Evolutionary conservation across 2,113 vertebrate genomes (phyloP).

Genomic region (Arothron firmamentum): DNA sequence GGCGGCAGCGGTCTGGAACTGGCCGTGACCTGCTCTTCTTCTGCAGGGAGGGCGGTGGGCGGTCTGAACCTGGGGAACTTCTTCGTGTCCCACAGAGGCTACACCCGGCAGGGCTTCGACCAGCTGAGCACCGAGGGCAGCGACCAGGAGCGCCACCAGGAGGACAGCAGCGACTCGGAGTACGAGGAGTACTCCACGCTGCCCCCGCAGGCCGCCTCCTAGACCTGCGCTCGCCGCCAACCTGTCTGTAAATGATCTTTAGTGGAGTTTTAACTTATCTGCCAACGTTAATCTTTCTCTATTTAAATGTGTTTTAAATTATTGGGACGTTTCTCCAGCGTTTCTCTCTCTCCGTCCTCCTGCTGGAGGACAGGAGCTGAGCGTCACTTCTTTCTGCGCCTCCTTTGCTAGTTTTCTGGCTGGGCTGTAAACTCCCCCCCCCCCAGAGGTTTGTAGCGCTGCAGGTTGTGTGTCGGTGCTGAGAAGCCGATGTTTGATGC

Average conservation of each 20-base stretch:
- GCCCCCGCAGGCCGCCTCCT: slow-evolving; percentile 58
- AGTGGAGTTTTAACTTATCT: not conserved
- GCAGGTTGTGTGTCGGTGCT: too few relatives aligned
- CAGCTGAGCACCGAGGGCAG: slow-evolving; percentile 94
- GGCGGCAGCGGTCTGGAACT: too few relatives aligned
- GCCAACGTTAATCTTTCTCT: too few relatives aligned
- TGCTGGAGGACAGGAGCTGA: too few relatives aligned
- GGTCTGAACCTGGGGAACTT: slow-evolving; percentile 94
- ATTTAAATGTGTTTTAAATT: too few relatives aligned
- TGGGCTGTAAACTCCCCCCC: too few relatives aligned
- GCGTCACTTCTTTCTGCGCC: too few relatives aligned
- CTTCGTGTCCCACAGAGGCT: slow-evolving; percentile 89
- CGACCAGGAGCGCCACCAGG: slow-evolving; percentile 91
- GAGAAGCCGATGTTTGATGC: too few relatives aligned
- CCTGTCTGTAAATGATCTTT: slow-evolving; percentile 5
- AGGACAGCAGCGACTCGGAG: slow-evolving; percentile 89
- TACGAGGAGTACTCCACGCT: slow-evolving; percentile 87
- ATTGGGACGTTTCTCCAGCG: too few relatives aligned
- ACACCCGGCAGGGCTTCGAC: slow-evolving; percentile 93
- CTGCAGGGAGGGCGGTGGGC: slow-evolving; percentile 82
- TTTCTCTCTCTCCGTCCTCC: too few relatives aligned
- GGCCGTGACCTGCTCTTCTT: not conserved
- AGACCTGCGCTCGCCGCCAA: slow-evolving; percentile 28
- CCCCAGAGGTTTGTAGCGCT: too few relatives aligned
- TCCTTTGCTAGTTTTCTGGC: too few relatives aligned